These are phyloP conservation scores for Phoxinus dragarum DNA, from an alignment of 2,797 vertebrate genomes.

Conservation along the genomic window DNA sequence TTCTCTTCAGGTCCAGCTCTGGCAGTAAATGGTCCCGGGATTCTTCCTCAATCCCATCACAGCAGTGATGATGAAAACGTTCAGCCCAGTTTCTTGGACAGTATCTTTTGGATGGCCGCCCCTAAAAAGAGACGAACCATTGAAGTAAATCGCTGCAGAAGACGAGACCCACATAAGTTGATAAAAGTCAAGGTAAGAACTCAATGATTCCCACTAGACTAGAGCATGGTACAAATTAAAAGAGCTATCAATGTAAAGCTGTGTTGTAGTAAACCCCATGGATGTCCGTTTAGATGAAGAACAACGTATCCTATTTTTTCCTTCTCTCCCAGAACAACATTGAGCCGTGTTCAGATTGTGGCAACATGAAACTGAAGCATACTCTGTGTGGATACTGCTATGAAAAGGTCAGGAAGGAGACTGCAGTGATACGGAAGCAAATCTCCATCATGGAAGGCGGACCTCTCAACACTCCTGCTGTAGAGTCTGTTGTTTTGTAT, in stretches of 20 bases:
- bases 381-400: slow-evolving; percentile 92
- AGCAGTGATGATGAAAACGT: slow-evolving; percentile 58
- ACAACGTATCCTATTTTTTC: background rate
- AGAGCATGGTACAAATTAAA: background rate
- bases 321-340: slow-evolving; percentile 84
- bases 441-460: slow-evolving; percentile 85
- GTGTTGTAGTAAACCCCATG: background rate
- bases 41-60: slow-evolving; percentile 66
- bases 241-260: background rate
- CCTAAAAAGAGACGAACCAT: slow-evolving; percentile 94
- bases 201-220: background rate
- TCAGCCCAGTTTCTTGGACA: slow-evolving; percentile 73
- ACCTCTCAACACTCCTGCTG: slow-evolving; percentile 81
- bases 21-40: slow-evolving; percentile 74
- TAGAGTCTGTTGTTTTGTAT: slow-evolving; percentile 89
- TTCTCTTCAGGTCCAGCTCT: slow-evolving; percentile 79
- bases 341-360: slow-evolving; percentile 89
- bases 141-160: slow-evolving; percentile 91
- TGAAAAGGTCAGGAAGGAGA: slow-evolving; percentile 86
- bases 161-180: slow-evolving; percentile 83
- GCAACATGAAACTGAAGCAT: slow-evolving; percentile 92
- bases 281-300: background rate
- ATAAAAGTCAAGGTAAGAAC: slow-evolving; percentile 84
- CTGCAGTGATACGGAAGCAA: slow-evolving; percentile 79
- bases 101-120: slow-evolving; percentile 92